Evolutionary conservation across 2,113 vertebrate species (phyloP), one percentile per base, ranked within the genome.

Genomic region (Malaclemys terrapin): DNA sequence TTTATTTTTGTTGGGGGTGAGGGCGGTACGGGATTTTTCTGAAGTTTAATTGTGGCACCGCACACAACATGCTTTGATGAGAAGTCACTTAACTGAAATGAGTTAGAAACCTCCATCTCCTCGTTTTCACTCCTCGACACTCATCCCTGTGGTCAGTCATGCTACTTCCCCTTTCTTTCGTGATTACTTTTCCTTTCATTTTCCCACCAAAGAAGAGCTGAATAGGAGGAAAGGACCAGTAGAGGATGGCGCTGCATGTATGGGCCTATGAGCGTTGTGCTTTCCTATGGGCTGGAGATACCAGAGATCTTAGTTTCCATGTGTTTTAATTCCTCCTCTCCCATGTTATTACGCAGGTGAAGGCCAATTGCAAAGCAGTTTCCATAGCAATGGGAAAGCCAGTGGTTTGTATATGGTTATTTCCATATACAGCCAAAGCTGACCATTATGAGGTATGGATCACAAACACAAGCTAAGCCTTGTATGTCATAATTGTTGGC

Each of bases 11-110:
- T 47, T 81, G 87, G 83, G 87, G 90, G 85, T 56, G 35, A 4
- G 8, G 35, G 16, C 4, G 16, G 31, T n/a, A n/a, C 82, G 94
- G 82, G 54, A 2, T 82, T 94, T 91, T 93, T 82, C 54, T 96
- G 90, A 94, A 88, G 92, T 91, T 96, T 91, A 85, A 84, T 95
- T 96, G 42, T 92, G 90, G 90, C 59, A 49, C 50, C 47, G 47
- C 42, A 93, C 65, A 42, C 83, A 94, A 78, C 85, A 50, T 91
- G n/a, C 50, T 93, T 92, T 95, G 96, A 88, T 92, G 54, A 89
- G 75, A 88, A 88, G 91, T 56, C 80, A 54, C 88, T 95, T 96
- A 92, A 78, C 86, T 83, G 53, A 88, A 96, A 95, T 65, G 89
- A 94, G 89, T 95, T 92, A 91, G 3, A 4, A 92, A 53, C 57